phyloP scores from a whole-genome alignment of 2,113 vertebrate species.

The Cryptoleucopteryx plumbea region DNA sequence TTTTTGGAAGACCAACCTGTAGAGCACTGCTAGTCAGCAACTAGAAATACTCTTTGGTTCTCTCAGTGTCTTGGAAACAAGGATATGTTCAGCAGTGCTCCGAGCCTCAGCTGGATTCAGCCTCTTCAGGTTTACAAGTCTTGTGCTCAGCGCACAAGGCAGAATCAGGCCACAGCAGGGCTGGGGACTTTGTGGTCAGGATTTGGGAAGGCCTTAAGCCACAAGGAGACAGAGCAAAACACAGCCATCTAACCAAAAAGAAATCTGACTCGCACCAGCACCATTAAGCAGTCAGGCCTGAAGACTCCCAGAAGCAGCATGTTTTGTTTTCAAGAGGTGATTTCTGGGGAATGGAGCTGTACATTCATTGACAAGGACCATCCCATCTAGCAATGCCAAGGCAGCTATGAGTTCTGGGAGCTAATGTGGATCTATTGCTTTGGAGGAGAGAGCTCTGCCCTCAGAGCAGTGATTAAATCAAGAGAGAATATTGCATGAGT shows the following conservation, averaged over 20 bases:
- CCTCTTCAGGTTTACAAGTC: not conserved
- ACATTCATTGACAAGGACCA: too few species aligned
- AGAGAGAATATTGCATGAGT: not conserved
- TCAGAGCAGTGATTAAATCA: not conserved
- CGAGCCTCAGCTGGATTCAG: not conserved
- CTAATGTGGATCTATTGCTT: not conserved
- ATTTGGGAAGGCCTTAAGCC: not conserved
- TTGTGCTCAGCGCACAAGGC: rapidly evolving
- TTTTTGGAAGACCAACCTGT: not conserved
- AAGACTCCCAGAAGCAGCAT: not conserved
- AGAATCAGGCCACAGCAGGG: not conserved
- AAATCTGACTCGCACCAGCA: not conserved
- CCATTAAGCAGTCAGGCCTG: rapidly evolving
- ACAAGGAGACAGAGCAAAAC: not conserved
- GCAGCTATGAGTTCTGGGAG: not conserved
- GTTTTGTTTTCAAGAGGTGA: not conserved
- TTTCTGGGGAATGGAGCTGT: not conserved
- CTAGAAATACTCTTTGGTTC: not conserved
- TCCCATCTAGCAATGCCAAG: not conserved
- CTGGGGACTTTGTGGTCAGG: not conserved
- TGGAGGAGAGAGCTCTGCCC: not conserved
- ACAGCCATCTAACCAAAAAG: too few species aligned
- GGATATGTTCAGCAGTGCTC: not conserved
- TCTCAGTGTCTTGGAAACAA: not conserved
- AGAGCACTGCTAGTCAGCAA: not conserved